These are phyloP conservation scores for Euborellia annulipes DNA, from an alignment of 1,140 invertebrate species.

Conservation along the genomic window DNA sequence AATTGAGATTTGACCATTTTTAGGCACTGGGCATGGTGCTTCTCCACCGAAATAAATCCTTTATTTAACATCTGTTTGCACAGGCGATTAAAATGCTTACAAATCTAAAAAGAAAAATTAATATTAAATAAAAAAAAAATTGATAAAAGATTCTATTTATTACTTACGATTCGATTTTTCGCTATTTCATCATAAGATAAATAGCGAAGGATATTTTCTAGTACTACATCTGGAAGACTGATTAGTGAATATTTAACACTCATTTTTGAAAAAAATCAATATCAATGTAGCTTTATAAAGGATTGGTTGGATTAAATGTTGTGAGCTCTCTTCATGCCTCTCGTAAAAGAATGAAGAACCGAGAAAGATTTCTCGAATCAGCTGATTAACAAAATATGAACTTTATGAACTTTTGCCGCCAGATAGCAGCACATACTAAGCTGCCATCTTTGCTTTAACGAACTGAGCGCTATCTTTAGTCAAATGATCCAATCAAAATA, in stretches of 20 bases:
- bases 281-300: too few species aligned
- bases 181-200: slow-evolving; percentile 68
- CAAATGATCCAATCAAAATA: too few species aligned
- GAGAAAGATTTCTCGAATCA: too few species aligned
- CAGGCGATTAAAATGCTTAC: slow-evolving; percentile 56
- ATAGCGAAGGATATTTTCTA: slow-evolving; percentile 63
- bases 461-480: too few species aligned
- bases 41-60: slow-evolving; percentile 65
- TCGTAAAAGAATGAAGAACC: too few species aligned
- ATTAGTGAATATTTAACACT: slow-evolving; percentile 17
- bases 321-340: too few species aligned
- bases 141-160: slow-evolving; percentile 2
- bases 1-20: slow-evolving; percentile 66
- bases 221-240: slow-evolving; percentile 52
- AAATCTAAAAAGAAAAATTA: slow-evolving; percentile 22
- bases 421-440: too few species aligned
- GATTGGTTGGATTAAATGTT: too few species aligned
- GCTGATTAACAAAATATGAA: too few species aligned
- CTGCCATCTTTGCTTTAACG: too few species aligned
- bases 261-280: too few species aligned
- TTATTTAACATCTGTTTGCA: slow-evolving; percentile 59
- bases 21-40: slow-evolving; percentile 53
- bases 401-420: too few species aligned
- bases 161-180: slow-evolving; percentile 57
- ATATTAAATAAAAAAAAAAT: slow-evolving; percentile 6